phyloP scores from a whole-genome alignment of 2,113 vertebrate genomes.

The Crocuta crocuta region DNA sequence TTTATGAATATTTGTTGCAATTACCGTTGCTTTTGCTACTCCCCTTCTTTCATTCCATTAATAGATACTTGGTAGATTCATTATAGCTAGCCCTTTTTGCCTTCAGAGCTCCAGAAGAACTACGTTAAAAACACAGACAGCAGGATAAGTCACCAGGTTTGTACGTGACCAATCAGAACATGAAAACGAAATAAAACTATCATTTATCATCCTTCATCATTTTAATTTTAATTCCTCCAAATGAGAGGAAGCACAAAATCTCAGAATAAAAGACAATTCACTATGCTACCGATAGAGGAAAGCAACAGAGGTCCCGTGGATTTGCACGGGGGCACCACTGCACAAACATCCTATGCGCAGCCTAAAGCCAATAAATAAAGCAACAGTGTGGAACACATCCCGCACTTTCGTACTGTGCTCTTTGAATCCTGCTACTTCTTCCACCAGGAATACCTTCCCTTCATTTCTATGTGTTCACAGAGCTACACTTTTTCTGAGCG shows the following conservation, averaged over 20 bases:
- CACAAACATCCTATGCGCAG: too few relatives aligned
- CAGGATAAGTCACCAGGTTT: not conserved
- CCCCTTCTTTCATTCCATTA: not conserved
- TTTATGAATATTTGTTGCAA: not conserved
- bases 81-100: not conserved
- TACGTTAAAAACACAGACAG: not conserved
- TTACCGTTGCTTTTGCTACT: not conserved
- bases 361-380: not conserved
- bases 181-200: slow-evolving; percentile 37
- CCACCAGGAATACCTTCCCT: not conserved
- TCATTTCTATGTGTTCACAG: not conserved
- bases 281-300: not conserved
- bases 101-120: not conserved
- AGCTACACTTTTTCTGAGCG: not conserved
- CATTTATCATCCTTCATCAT: not conserved
- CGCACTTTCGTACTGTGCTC: not conserved
- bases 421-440: not conserved
- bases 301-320: not conserved
- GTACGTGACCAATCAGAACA: not conserved
- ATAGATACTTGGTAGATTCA: not conserved
- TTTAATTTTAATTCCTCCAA: not conserved
- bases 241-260: not conserved
- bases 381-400: not conserved
- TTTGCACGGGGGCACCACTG: not conserved
- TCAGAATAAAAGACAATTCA: not conserved